Evolutionary conservation across 2,888 invertebrate genomes (phyloP).

Genomic region (Leucozona laternaria): DNA sequence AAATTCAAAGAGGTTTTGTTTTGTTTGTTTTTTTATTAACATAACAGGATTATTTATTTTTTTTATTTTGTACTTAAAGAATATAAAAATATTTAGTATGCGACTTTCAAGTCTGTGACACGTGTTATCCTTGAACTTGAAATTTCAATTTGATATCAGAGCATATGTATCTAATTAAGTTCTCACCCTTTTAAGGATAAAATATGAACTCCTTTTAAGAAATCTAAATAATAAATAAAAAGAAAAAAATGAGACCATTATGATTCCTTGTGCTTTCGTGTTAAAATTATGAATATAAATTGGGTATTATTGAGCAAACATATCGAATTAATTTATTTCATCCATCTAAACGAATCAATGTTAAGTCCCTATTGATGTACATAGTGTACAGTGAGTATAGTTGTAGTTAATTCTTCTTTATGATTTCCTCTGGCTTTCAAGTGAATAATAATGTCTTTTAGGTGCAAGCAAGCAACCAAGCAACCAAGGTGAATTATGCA

Average conservation of each 20-base stretch:
- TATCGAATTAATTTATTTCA: too few species aligned
- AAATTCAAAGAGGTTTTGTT: conserved; percentile 4
- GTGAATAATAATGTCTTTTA: background rate
- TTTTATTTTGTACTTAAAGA: background rate
- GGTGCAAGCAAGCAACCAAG: conserved; percentile 34
- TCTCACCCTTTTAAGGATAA: background rate
- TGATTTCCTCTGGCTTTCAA: background rate
- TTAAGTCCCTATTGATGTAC: background rate
- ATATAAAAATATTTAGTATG: background rate
- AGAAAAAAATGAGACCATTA: background rate
- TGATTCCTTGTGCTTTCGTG: background rate
- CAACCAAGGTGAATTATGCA: conserved; percentile 62
- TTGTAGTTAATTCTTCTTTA: background rate
- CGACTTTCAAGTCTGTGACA: background rate
- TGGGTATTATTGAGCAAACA: too few species aligned
- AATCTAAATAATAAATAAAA: background rate
- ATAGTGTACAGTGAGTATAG: too few species aligned
- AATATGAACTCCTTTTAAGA: background rate
- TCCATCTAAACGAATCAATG: too few species aligned
- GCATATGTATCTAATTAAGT: background rate
- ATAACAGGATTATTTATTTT: conserved; percentile 2
- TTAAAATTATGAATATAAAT: background rate
- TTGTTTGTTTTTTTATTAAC: background rate
- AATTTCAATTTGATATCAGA: background rate
- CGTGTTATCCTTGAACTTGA: conserved; percentile 23